Evolutionary conservation across 2,888 invertebrate genomes (phyloP).

Genomic region (Actias luna): DNA sequence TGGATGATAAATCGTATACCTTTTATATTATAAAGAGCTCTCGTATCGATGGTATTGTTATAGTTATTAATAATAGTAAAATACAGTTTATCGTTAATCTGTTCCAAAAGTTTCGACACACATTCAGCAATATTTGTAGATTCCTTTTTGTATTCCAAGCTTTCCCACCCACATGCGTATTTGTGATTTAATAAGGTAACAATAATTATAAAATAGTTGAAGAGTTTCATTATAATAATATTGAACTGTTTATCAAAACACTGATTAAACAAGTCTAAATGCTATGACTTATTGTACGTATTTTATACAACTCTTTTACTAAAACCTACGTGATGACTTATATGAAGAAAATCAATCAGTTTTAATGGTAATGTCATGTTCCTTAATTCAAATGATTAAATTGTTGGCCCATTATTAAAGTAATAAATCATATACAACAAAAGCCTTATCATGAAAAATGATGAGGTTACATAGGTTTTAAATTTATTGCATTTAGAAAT

Average conservation of each 20-base stretch:
- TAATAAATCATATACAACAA: neutral
- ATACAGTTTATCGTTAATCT: neutral
- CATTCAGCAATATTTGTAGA: neutral
- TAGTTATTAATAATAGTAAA: conserved; percentile 6
- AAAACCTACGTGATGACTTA: no score
- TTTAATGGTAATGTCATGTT: neutral
- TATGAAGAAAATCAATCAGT: neutral
- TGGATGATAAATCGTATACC: conserved; percentile 34
- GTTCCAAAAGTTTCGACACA: neutral
- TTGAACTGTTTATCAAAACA: neutral
- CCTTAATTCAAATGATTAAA: neutral
- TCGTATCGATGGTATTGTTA: conserved; percentile 26
- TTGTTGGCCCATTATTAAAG: neutral
- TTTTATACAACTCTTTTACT: neutral
- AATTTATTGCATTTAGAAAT: neutral
- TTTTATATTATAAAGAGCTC: conserved; percentile 30
- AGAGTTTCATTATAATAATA: neutral
- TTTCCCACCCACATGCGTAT: neutral
- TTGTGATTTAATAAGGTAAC: neutral
- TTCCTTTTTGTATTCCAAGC: neutral
- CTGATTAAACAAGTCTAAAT: neutral
- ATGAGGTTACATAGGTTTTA: no score
- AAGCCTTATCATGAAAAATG: neutral
- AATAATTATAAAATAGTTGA: neutral
- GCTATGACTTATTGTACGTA: neutral